Conservation (phyloP, 30 jellyfish, hydroid and myxozoan species). For the Phacellophora camtschatica region DNA sequence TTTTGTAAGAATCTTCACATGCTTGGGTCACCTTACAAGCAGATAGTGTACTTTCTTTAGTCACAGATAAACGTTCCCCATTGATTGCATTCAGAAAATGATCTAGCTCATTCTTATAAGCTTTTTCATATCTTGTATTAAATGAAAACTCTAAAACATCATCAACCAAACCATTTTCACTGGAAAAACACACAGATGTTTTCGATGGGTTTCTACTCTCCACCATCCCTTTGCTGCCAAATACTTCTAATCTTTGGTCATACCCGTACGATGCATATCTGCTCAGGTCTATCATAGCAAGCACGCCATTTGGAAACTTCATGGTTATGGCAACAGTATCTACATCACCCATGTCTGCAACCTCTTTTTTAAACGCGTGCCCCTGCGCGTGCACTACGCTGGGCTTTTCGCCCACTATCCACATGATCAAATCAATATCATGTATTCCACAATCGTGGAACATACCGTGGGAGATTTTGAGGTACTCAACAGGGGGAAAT, state of each 20-base stretch:
- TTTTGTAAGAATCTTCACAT: conserved; percentile 83
- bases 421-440: conserved; percentile 83
- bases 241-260: conserved; percentile 94
- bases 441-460: conserved; percentile 97
- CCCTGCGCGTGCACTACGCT: conserved; percentile 79
- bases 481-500: conserved; percentile 82
- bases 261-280: conserved; percentile 94
- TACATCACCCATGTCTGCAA: conserved; percentile 80
- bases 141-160: conserved; percentile 69
- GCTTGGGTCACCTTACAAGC: conserved; percentile 87
- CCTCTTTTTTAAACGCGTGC: conserved; percentile 61
- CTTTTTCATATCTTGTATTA: conserved; percentile 76
- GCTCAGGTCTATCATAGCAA: conserved; percentile 80
- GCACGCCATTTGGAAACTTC: conserved; percentile 87
- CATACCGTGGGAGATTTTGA: conserved; percentile 88
- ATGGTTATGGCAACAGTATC: conserved; percentile 86
- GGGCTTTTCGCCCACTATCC: conserved; percentile 87
- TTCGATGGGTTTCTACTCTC: conserved; percentile 68
- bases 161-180: conserved; percentile 47
- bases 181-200: conserved; percentile 59
- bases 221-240: conserved; percentile 93
- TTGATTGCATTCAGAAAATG: conserved; percentile 83
- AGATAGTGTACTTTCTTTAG: conserved; percentile 47
- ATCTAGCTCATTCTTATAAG: conserved; percentile 69
- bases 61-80: conserved; percentile 42